These are phyloP conservation scores for Ophioninae sp. DNA, from an alignment of 2,888 invertebrate genomes.

Conservation along the genomic window DNA sequence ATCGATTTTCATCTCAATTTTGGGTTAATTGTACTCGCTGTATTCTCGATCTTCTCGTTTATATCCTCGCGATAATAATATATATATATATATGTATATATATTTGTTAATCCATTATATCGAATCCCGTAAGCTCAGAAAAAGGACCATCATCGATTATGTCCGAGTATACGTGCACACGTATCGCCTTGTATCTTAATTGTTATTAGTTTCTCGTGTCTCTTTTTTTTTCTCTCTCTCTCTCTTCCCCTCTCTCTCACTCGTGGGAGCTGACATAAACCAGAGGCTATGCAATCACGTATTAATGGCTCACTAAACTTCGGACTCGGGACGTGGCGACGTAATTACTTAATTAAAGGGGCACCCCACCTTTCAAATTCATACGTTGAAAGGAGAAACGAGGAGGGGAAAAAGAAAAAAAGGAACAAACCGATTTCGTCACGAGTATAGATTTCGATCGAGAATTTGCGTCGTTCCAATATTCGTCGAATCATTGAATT, in stretches of 20 bases:
- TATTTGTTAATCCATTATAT: slow-evolving; percentile 3
- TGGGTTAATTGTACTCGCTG: slow-evolving; percentile 26
- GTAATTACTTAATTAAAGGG: slow-evolving; percentile 55
- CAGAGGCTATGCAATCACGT: slow-evolving; percentile 49
- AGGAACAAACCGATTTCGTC: slow-evolving; percentile 16
- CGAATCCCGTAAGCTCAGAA: slow-evolving; percentile 25
- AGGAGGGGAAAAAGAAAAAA: slow-evolving; percentile 12
- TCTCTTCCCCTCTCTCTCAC: slow-evolving; percentile 2
- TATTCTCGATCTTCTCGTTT: slow-evolving; percentile 7
- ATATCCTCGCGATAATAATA: slow-evolving; percentile 2
- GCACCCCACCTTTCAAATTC: background rate
- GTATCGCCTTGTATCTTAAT: slow-evolving; percentile 59
- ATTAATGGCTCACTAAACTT: slow-evolving; percentile 61
- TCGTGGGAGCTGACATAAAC: background rate
- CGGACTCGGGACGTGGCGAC: slow-evolving; percentile 36
- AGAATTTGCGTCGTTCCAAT: slow-evolving; percentile 5
- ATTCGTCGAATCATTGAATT: slow-evolving; percentile 2
- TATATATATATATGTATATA: slow-evolving; percentile 33
- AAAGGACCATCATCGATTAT: slow-evolving; percentile 32
- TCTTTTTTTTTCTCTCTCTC: slow-evolving; percentile 35
- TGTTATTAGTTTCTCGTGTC: slow-evolving; percentile 65
- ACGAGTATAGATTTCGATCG: slow-evolving; percentile 16
- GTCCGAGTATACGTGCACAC: background rate
- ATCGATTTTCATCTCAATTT: slow-evolving; percentile 53
- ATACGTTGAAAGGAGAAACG: too few species aligned